Evolutionary conservation across 1,140 invertebrate genomes (phyloP), one percentile per base, ranked within the genome.

Genomic region (Polyergus mexicanus): DNA sequence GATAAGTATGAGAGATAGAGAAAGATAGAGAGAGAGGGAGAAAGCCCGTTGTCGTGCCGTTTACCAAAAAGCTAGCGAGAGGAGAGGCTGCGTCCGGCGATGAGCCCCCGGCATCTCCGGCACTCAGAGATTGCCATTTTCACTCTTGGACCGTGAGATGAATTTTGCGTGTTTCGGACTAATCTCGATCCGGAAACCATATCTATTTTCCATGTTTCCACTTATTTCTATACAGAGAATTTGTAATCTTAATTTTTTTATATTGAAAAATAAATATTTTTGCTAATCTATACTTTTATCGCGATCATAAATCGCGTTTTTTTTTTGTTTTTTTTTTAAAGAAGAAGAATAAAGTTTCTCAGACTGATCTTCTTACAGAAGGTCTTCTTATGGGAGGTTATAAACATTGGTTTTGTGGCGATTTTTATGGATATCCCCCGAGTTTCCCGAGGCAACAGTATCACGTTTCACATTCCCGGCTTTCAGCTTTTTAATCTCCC

Each of bases 51-150:
- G 78, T 72, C 78, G 38, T 38, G 68, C 28, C 68, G 38, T 74
- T 83, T 83, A 83, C 78, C 78, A 72, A 83, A 83, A 83, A 83
- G 56, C 78, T 35, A 69, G 51, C 22, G 77, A 81, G 77, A 68
- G 62, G 32, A 54, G 22, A 44, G 51, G 38, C 32, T 28, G 38
- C 76, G 76, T 78, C 62, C 76, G 76, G 62, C 44, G 76, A 66
- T n/a, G 76, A 51, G 25, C 47, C 16, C 47, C 16, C 22, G 77
- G 66, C 51, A 81, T 83, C 78, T 58, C 66, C 54, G 66, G 78
- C 78, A 60, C 78, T 74, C 78, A 68, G 68, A 44, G 68, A 83
- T 83, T 74, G 78, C 38, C 68, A 28, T 83, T 83, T 74, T 83
- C 38, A 41, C 44, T 69, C 51, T 25, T 7, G 51, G 25, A 7